Base-by-base conservation (phyloP, 2,888 invertebrate genomes). In the Lacanobia oleracea region DNA sequence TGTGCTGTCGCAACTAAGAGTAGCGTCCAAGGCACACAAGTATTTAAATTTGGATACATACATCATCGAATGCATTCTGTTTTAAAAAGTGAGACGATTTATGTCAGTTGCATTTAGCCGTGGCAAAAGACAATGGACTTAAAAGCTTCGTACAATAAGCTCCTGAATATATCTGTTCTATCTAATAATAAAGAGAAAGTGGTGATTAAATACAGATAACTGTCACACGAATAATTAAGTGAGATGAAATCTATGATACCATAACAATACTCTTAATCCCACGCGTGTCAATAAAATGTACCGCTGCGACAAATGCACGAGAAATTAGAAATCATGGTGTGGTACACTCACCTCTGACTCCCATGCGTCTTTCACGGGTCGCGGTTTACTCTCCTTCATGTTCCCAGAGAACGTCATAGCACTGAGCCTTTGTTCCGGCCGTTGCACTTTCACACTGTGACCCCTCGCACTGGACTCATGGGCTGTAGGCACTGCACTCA, bases 271-370 rank as follows among this genome's bases (percentile, higher is more conserved):
- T 86, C 87, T 88, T 89, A 90, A 87, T 90, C 89, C 88, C 88
- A 88, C 85, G 80, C 81, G 74, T 82, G 84, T 81, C 81, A 80
- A 80, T 81, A 68, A 82, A 78, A 84, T 81, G 63, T 75, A 66
- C 75, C 67, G 75, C 75, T 65, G 87, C 87, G 89, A 85, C 79
- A 89, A 83, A 87, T 88, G 82, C 87, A 86, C 86, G 62, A 79
- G 82, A 89, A 84, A 87, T 84, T 88, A 88, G 86, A 88, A 88
- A 89, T 80, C 82, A 75, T 67, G 66, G 71, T 72, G 77, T 82
- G 92, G 92, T 88, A 94, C 77, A 85, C 93, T 94, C 90, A 96
- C 96, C 93, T 96, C 95, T 16, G 96, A 93, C 90, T 96, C 95
- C 96, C 96, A 96, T 81, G 93, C 90, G 86, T 95, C 92, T 91